Conservation (phyloP, 2,797 vertebrate genomes). For the Peromyscus eremicus region DNA sequence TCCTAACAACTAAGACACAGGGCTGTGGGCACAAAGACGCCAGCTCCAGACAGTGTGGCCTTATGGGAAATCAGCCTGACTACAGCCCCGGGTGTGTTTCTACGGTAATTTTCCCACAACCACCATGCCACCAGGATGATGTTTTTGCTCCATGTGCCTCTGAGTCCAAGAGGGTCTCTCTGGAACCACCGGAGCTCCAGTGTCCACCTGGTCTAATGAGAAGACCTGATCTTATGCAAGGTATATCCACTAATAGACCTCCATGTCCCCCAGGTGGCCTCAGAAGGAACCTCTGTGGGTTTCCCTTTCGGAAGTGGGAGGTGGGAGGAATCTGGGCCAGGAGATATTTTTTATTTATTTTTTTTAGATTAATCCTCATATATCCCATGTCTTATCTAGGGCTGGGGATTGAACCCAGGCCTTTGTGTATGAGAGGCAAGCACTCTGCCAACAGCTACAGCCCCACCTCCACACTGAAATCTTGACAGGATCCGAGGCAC, state of each 20-base stretch:
- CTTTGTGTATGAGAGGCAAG: background rate
- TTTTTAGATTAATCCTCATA: background rate
- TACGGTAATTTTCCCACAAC: background rate
- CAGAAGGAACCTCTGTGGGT: background rate
- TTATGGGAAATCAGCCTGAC: background rate
- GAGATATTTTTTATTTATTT: background rate
- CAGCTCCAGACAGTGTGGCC: background rate
- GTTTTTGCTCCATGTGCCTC: background rate
- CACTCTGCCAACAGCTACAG: background rate
- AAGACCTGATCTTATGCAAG: background rate
- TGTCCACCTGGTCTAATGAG: background rate
- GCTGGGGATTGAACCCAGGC: background rate
- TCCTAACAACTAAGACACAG: background rate
- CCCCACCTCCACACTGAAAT: background rate
- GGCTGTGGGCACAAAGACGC: background rate
- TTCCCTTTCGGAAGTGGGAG: background rate
- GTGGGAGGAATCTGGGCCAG: too few relatives aligned
- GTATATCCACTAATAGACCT: accelerated
- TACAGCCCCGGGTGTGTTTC: background rate
- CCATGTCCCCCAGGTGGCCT: accelerated
- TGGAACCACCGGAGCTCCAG: background rate
- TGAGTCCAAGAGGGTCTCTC: background rate
- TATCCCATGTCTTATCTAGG: background rate
- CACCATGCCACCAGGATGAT: background rate
- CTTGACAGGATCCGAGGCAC: background rate